Conservation (phyloP, 2,113 vertebrate genomes). For the Monarcha castaneiventris region DNA sequence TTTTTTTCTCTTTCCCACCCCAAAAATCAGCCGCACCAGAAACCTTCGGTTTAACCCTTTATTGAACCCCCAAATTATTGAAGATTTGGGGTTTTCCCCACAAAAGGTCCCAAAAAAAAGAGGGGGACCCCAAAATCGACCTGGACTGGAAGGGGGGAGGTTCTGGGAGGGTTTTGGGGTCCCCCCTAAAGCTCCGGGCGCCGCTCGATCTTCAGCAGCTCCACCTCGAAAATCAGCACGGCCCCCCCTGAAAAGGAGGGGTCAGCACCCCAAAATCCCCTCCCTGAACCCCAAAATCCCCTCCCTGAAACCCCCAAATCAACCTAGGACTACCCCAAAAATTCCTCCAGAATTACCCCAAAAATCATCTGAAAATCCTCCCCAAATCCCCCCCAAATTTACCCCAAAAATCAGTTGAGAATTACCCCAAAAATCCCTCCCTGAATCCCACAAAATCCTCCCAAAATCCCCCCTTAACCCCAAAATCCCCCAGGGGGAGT, state of each 20-base stretch:
- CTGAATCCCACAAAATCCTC: not conserved
- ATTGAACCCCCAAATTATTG: not conserved
- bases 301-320: not conserved
- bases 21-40: too few relatives aligned
- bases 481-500: not conserved
- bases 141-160: not conserved
- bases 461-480: not conserved
- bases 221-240: not conserved
- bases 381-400: not conserved
- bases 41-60: not conserved
- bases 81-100: not conserved
- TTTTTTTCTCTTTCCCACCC: not conserved
- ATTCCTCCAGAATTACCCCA: not conserved
- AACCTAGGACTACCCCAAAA: not conserved
- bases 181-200: not conserved
- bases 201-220: not conserved
- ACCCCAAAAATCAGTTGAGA: not conserved
- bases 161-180: not conserved
- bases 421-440: not conserved
- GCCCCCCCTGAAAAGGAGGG: not conserved
- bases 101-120: not conserved
- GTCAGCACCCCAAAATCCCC: not conserved
- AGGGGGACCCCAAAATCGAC: not conserved
- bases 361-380: not conserved
- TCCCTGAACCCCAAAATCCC: not conserved